These are phyloP conservation scores for Falcunculus frontatus DNA, from an alignment of 2,113 vertebrate species.

Conservation along the genomic window DNA sequence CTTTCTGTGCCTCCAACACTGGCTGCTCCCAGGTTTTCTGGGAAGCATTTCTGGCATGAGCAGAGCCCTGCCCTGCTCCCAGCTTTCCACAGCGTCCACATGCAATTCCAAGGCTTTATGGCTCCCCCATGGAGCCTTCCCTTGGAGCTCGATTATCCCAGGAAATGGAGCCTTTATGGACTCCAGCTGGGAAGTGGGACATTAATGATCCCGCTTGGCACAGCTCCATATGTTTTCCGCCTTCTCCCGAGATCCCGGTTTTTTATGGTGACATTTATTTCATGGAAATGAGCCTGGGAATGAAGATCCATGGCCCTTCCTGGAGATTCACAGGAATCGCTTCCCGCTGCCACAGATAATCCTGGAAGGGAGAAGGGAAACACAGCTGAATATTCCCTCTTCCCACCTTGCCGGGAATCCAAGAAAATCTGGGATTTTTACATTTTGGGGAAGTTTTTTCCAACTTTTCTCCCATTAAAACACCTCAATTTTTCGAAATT, in stretches of 20 bases:
- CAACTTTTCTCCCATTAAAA: not conserved
- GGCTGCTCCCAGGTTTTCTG: not conserved
- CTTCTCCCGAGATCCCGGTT: slow-evolving; percentile 45
- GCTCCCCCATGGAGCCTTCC: not conserved
- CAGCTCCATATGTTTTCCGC: slow-evolving; percentile 65
- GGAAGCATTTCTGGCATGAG: not conserved
- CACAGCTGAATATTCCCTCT: not conserved
- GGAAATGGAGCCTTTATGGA: slow-evolving; percentile 66
- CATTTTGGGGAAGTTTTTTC: not conserved
- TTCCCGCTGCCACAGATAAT: not conserved
- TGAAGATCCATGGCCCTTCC: slow-evolving; percentile 59
- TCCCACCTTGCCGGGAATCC: not conserved
- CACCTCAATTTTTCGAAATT: not conserved
- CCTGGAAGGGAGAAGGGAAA: not conserved
- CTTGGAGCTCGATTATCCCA: slow-evolving; percentile 63
- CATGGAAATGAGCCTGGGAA: slow-evolving; percentile 64
- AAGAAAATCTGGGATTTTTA: not conserved
- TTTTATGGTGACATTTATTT: slow-evolving; percentile 64
- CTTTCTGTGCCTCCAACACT: fast-evolving
- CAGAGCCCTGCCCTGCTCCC: not conserved
- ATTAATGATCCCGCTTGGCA: slow-evolving; percentile 69
- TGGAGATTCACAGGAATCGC: not conserved
- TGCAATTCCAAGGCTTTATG: not conserved
- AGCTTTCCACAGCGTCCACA: not conserved
- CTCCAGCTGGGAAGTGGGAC: slow-evolving; percentile 75